A percentile compares a stretch with the other conserved stretches of the same genome.
Evolutionary conservation across 2,888 invertebrate species (phyloP).

Genomic region (Yponomeuta sedellus): DNA sequence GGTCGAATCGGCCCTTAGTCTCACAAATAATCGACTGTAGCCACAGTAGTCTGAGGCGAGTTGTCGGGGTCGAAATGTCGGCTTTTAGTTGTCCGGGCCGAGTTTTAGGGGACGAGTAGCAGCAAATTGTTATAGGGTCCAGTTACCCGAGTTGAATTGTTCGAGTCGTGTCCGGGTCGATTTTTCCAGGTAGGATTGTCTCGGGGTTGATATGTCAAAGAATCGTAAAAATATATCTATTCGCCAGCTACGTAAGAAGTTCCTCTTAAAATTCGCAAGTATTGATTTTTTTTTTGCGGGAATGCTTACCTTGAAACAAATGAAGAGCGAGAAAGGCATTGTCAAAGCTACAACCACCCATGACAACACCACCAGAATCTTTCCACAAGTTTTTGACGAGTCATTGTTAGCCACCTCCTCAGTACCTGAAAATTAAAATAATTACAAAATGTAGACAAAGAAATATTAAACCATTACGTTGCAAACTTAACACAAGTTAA

Average conservation of each 20-base stretch:
- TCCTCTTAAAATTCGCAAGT: not conserved
- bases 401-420: conserved; percentile 66
- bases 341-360: conserved; percentile 89
- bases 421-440: conserved; percentile 59
- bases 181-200: no score
- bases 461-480: not conserved
- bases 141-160: no score
- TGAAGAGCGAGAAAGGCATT: conserved; percentile 93
- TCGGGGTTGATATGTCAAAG: no score
- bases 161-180: no score
- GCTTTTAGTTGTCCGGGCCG: no score
- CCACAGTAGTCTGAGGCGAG: no score
- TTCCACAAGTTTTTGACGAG: conserved; percentile 85
- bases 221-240: no score
- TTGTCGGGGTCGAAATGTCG: no score
- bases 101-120: no score
- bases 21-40: no score
- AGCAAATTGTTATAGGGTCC: no score
- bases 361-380: conserved; percentile 87
- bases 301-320: conserved; percentile 92
- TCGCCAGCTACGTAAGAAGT: not conserved
- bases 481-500: not conserved
- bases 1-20: no score
- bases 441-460: not conserved
- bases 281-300: not conserved